A percentile compares a stretch with the other conserved stretches of the same genome.
phyloP scores from a whole-genome alignment of 2,797 vertebrate genomes.

The Sebastolobus altivelis region DNA sequence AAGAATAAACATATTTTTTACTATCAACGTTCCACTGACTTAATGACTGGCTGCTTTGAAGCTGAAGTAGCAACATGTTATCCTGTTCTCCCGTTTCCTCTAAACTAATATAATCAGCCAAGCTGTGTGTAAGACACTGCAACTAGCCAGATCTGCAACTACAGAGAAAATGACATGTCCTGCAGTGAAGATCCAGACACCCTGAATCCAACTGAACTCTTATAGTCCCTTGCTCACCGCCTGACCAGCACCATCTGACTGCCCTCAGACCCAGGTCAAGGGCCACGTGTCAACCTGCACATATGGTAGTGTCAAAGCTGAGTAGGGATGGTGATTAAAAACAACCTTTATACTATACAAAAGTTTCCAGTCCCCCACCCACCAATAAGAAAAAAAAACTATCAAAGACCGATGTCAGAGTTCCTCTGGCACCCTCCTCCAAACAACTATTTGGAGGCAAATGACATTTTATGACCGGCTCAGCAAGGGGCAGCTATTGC shows the following conservation, averaged over 20 bases:
- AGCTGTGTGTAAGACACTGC: not conserved
- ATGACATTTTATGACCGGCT: constrained; percentile 3
- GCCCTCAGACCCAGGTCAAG: constrained; percentile 20
- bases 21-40: not conserved
- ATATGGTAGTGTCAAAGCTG: constrained; percentile 10
- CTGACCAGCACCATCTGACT: not conserved
- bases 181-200: not conserved
- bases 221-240: not conserved
- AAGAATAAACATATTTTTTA: not conserved
- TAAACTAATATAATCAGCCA: constrained; percentile 5
- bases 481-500: not conserved
- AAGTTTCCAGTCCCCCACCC: constrained; percentile 4
- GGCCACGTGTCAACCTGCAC: not conserved
- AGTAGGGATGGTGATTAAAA: not conserved
- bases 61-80: not conserved
- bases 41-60: constrained; percentile 1
- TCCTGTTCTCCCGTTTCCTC: not conserved
- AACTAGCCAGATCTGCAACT: not conserved
- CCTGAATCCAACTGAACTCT: not conserved
- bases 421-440: constrained; percentile 1
- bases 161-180: not conserved
- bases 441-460: not conserved
- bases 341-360: not conserved
- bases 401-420: not conserved
- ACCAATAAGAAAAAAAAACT: not conserved